phyloP scores from a whole-genome alignment of 1,140 invertebrate genomes.

The Grapholita molesta region DNA sequence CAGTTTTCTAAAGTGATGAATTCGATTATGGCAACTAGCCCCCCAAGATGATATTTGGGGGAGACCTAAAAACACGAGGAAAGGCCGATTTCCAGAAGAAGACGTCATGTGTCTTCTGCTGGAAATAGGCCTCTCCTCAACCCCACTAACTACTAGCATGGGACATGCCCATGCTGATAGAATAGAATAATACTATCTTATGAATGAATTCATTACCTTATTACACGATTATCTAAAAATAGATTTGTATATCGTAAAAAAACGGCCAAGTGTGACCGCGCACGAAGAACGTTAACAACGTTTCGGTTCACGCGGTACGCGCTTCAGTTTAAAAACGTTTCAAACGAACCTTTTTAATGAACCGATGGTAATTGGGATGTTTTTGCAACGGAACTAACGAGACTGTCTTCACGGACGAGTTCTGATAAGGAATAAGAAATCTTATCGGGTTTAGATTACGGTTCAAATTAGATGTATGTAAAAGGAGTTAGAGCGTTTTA shows the following conservation, averaged over 20 bases:
- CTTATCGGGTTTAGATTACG: not conserved
- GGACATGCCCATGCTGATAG: too few species aligned
- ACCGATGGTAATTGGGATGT: conserved; percentile 2
- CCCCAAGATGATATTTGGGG: too few species aligned
- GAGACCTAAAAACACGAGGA: too few species aligned
- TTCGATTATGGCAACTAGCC: too few species aligned
- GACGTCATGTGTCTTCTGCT: too few species aligned
- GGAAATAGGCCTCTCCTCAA: too few species aligned
- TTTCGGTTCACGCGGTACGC: conserved; percentile 5
- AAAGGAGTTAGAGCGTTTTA: not conserved
- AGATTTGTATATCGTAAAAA: not conserved
- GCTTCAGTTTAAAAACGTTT: conserved; percentile 7
- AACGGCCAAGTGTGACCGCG: not conserved
- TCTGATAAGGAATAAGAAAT: not conserved
- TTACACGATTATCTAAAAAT: not conserved
- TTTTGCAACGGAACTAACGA: not conserved
- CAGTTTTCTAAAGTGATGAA: too few species aligned
- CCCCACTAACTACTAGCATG: too few species aligned
- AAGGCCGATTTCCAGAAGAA: too few species aligned
- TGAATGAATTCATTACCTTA: not conserved
- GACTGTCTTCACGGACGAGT: not conserved
- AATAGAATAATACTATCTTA: too few species aligned
- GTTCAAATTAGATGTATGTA: not conserved
- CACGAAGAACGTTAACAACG: not conserved
- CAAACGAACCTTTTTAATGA: conserved; percentile 8